Evolutionary conservation across 2,113 vertebrate species (phyloP), one percentile per base, ranked within the genome.

Genomic region (Poecile atricapillus): DNA sequence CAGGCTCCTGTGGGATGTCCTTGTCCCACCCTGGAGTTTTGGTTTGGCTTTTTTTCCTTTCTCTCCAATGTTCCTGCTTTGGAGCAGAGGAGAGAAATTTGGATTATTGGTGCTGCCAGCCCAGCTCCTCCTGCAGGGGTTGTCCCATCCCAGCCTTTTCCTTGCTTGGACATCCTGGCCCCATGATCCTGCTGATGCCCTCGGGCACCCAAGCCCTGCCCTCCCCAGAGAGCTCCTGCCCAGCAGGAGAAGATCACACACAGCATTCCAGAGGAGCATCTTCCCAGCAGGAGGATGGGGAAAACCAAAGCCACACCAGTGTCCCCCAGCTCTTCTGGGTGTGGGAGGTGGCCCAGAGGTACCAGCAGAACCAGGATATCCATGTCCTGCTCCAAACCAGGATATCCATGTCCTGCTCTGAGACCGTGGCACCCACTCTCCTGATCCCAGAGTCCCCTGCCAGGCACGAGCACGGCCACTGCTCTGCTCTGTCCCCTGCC

Each of bases 181-280:
- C 44, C 17, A 5, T 0, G 1, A 37, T 5, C 28, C 37, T 1
- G 0, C 16, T 21, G 53, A 41, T 44, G 21, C 9, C 21, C 37
- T 33, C 0, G 0, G 9, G 35, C 55, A 39, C 19, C 71, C 5
- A 30, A 46, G 14, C 67, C 37, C 28, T 35, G 25, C 44, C 33
- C 20, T 83, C 35, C 47, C 58, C 43, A 41, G 1, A 30, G 9
- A 39, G 41, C 28, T 65, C 27, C 6, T 3, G 31, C 21, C 3
- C 44, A 24, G 24, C 0, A 1, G 37, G 53, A 86, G 8, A 6
- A 73, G 30, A 11, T 60, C 44, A 5, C 35, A 64, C 27, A 6
- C 0, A 3, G 8, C 39, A 18, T 9, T 7, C 49, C 68, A 6
- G 15, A 64, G 30, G 6, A 64, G 13, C 6, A 9, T 20, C 23